Percentiles rank a stretch among this genome's conserved stretches.
Evolutionary conservation across 1,140 invertebrate genomes (phyloP).

Genomic region (Diorhabda elongata): DNA sequence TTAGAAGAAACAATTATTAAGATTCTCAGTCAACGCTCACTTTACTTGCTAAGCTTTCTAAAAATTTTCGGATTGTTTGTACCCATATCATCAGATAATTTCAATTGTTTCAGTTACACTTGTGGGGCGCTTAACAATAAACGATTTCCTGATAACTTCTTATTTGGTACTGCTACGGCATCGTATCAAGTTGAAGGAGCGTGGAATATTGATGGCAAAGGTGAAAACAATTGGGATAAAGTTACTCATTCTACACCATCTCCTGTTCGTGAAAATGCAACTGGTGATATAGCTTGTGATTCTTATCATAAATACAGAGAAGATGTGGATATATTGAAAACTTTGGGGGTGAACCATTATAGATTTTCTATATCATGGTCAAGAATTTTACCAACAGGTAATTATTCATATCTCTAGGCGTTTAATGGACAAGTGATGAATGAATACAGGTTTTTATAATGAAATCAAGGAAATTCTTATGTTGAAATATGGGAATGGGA

Average conservation of each 20-base stretch:
- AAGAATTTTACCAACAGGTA: constrained; percentile 46
- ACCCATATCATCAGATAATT: no score
- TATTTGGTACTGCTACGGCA: constrained; percentile 36
- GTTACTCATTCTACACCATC: constrained; percentile 17
- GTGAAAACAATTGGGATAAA: constrained; percentile 32
- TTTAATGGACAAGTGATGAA: no score
- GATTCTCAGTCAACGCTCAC: no score
- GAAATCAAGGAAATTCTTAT: no score
- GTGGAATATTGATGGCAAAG: constrained; percentile 37
- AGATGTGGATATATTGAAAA: constrained; percentile 58
- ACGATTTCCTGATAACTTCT: constrained; percentile 41
- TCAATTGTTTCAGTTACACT: no score
- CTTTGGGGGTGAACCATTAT: constrained; percentile 51
- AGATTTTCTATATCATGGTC: constrained; percentile 61
- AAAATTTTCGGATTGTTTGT: no score
- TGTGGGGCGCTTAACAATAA: background rate
- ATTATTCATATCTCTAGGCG: no score
- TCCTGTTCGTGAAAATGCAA: constrained; percentile 44
- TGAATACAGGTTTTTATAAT: no score
- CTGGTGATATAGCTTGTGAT: constrained; percentile 63
- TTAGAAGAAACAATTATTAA: no score
- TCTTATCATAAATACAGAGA: constrained; percentile 66
- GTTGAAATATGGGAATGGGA: no score
- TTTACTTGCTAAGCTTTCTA: no score
- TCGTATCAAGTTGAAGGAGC: constrained; percentile 47